Base-by-base conservation (phyloP, 2,113 vertebrate genomes). In the Emberiza fucata region DNA sequence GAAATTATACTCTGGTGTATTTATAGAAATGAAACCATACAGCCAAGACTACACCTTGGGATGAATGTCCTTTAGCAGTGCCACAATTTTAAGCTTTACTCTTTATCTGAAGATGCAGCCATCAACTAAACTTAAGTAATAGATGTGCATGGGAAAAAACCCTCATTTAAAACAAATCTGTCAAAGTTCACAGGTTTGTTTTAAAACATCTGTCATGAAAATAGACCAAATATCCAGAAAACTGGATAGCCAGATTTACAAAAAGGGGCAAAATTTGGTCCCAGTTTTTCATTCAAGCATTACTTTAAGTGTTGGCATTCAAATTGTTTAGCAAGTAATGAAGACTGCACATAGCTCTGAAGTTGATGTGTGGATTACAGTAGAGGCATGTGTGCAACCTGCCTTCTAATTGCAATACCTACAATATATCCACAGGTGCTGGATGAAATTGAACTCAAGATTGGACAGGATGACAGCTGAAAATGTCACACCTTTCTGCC, bases 401-500 rank as follows among this genome's bases (percentile, higher is more conserved):
- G 44, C 80, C 79, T 84, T 70, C 60, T 88, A 78, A 93, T 47
- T 94, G 40, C 53, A 51, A 6, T 68, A 66, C 35, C 44, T 88
- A 25, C 57, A 84, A 27, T 65, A 71, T 70, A 80, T 15, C 65
- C 83, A 48, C 64, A 76, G 68, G 48, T 42, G n/a, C 40, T 94
- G 77, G 33, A 50, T 71, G 64, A 88, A 82, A 90, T 90, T 88
- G 79, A 88, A 63, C 35, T 92, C 68, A 80, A 94, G 93, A 90
- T 44, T 94, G 93, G 79, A 51, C 81, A 56, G 68, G 42, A 15
- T 80, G 94, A 83, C 93, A 94, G 76, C 60, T 93, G 85, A 93
- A 90, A 95, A 96, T 95, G 90, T 84, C 93, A 93, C 27, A 33
- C 64, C 77, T 85, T 90, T 83, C 91, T 94, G 60, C 68, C 20